Evolutionary conservation across 2,888 invertebrate species (phyloP), one percentile per base, ranked within the genome.

Genomic region (Rhodophaea formosa): DNA sequence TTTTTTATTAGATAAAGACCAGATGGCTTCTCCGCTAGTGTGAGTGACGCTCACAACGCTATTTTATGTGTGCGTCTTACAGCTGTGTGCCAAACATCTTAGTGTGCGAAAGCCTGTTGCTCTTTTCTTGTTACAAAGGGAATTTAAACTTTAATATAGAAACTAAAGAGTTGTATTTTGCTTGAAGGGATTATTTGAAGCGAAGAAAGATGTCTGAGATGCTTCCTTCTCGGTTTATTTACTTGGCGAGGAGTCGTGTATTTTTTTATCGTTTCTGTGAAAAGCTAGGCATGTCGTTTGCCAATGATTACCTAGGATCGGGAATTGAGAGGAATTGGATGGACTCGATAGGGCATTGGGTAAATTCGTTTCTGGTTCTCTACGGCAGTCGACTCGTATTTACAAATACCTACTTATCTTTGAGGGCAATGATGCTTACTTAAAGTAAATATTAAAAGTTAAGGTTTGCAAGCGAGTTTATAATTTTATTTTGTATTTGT

Each of bases 91-190:
- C 42, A 23, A 42, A 45, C 45, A 45, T 58, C 45, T n/a, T 35
- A 16, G 58, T 58, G 56, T 57, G 58, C 29, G 58, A n/a, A 39
- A 32, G 60, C 61, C 60, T 63, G 63, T 63, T 63, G 63, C 63
- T 55, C 57, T 29, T 46, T 49, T 12, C 47, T 14, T 42, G 8
- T 12, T 7, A 15, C 15, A 30, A 49, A 43, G 7, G 2, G 10
- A 29, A 10, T 56, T 30, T 3, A 17, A 51, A 51, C 51, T 8
- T 35, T 51, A 39, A 0, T 7, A 1, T 0, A 0, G 1, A n/a
- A 3, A 29, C 1, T 8, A 12, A 49, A 49, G 49, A n/a, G 56
- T 56, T 43, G 44, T 6, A n/a, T 32, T 43, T 45, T 14, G 16
- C 14, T 6, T 32, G 30, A 12, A 42, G 23, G 16, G 14, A 30